A percentile compares a stretch with the other conserved stretches of the same genome.
Evolutionary conservation across 2,797 vertebrate genomes (phyloP).

Genomic region (Falco columbarius): DNA sequence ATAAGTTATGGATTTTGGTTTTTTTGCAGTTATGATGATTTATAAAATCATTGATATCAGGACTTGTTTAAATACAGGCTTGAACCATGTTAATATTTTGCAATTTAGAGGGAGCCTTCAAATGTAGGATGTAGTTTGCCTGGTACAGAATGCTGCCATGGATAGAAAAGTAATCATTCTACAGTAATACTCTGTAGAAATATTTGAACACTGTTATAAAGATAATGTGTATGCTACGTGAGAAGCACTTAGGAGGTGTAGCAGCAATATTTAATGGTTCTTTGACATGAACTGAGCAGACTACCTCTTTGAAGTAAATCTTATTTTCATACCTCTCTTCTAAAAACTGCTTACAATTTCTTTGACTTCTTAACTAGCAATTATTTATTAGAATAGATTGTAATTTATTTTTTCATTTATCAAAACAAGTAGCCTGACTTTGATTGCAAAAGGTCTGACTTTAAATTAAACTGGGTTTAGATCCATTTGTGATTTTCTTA

Average conservation of each 20-base stretch:
- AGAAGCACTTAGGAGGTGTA: neutral
- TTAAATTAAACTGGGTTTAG: neutral
- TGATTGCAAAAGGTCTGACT: neutral
- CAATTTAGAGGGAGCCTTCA: neutral
- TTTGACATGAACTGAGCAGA: neutral
- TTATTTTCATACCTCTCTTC: neutral
- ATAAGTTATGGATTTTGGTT: neutral
- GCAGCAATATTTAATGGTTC: neutral
- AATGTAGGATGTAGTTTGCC: neutral
- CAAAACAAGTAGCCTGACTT: neutral
- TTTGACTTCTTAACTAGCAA: neutral
- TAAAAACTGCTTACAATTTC: neutral
- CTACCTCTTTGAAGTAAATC: neutral
- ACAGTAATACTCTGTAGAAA: neutral
- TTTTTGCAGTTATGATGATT: neutral
- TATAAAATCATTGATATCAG: fast-evolving
- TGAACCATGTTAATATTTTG: neutral
- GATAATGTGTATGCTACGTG: neutral
- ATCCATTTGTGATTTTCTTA: neutral
- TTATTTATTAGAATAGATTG: neutral
- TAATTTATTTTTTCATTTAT: neutral
- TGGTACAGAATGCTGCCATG: neutral
- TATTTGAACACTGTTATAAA: neutral
- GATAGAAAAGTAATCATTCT: neutral
- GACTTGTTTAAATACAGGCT: neutral